Conservation (phyloP, 2,797 vertebrate genomes). For the Mus caroli region DNA sequence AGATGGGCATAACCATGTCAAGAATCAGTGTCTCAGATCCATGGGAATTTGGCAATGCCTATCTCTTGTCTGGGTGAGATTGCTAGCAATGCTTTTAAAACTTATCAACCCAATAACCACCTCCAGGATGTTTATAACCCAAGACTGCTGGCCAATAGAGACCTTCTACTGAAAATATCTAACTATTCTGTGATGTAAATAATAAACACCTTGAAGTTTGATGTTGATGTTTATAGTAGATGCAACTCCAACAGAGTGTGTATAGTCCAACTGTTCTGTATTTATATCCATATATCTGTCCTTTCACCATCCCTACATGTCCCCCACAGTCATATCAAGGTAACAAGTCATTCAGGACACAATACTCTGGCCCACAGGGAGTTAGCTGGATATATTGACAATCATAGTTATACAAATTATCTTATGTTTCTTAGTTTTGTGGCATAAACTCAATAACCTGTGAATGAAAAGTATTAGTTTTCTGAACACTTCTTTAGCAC, state of each 20-base stretch:
- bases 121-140: background rate
- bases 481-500: background rate
- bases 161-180: background rate
- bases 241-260: no score
- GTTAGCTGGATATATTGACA: background rate
- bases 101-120: background rate
- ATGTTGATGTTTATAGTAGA: background rate
- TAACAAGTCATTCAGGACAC: background rate
- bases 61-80: background rate
- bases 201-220: background rate
- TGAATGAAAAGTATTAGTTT: background rate
- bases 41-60: background rate
- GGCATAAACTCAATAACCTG: conserved; percentile 19
- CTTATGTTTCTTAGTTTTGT: background rate
- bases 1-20: background rate
- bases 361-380: background rate
- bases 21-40: background rate
- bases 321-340: background rate
- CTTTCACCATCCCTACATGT: background rate
- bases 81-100: background rate
- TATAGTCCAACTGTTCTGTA: background rate
- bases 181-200: background rate
- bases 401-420: background rate
- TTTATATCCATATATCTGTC: background rate
- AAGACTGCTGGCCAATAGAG: background rate